A percentile compares a stretch with the other conserved stretches of the same genome.
These are phyloP conservation scores for Crotalus horridus DNA, from an alignment of 2,113 vertebrate species.

Conservation along the genomic window DNA sequence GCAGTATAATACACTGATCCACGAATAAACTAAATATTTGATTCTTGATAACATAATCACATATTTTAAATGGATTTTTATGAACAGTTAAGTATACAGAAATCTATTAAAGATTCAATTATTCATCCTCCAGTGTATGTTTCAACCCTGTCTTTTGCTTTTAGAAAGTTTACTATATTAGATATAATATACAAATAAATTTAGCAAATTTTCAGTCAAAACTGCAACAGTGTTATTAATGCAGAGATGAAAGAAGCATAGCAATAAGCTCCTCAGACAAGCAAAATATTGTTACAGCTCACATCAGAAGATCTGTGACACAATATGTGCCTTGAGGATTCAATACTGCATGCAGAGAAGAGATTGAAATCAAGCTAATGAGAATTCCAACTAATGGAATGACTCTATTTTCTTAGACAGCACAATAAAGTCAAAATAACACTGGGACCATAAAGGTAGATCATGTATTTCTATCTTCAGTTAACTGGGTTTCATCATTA, in stretches of 20 bases:
- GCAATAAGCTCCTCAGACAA: neutral
- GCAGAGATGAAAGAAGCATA: neutral
- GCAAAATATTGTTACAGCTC: neutral
- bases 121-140: neutral
- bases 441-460: neutral
- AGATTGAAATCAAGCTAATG: neutral
- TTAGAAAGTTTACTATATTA: neutral
- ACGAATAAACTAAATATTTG: neutral
- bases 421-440: neutral
- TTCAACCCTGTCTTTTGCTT: neutral
- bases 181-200: constrained; percentile 13
- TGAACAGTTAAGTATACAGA: constrained; percentile 5
- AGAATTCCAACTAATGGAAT: neutral
- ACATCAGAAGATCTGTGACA: neutral
- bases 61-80: neutral
- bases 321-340: neutral
- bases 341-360: neutral
- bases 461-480: neutral
- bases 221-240: neutral
- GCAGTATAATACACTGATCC: neutral
- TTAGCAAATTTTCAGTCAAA: constrained; percentile 3
- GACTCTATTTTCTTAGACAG: neutral
- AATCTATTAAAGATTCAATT: neutral
- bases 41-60: neutral
- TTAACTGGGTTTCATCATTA: neutral